phyloP scores from a whole-genome alignment of 2,797 vertebrate genomes.

The Chelidonichthys spinosus region DNA sequence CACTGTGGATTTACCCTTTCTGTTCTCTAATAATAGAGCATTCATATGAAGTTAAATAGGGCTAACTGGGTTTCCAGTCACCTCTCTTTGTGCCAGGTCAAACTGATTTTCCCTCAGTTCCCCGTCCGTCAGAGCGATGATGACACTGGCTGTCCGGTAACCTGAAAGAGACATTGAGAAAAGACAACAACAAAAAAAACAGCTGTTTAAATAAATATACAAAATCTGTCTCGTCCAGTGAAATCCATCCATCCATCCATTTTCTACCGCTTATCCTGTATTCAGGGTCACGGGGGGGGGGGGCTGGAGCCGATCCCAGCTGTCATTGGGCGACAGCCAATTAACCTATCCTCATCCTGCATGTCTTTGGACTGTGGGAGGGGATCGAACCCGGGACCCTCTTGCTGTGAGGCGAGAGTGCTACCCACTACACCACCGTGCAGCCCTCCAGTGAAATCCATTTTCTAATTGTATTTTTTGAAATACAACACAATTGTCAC shows the following conservation, averaged over 20 bases:
- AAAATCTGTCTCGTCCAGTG: neutral
- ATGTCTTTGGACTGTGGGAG: no score
- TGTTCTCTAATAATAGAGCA: neutral
- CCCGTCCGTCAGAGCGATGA: conserved; percentile 96
- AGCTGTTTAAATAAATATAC: neutral
- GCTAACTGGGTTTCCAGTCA: conserved; percentile 2
- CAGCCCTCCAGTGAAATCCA: no score
- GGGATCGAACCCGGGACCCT: no score
- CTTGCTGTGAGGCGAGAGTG: no score
- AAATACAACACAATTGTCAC: neutral
- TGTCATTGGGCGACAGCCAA: no score
- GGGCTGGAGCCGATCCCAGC: no score
- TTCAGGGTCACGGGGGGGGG: no score
- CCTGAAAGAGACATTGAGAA: conserved; percentile 85
- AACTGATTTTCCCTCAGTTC: conserved; percentile 95
- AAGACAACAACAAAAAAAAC: neutral
- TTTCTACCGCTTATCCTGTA: no score
- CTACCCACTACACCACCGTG: no score
- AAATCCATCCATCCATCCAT: no score
- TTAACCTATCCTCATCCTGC: no score
- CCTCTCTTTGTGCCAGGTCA: conserved; percentile 93
- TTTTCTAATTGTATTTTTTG: conserved; percentile 1
- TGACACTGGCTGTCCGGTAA: conserved; percentile 95
- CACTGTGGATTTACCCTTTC: neutral
- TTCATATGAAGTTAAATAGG: neutral